Evolutionary conservation across 2,888 invertebrate genomes (phyloP), one percentile per base, ranked within the genome.

Genomic region (Agrenia bidenticulata): DNA sequence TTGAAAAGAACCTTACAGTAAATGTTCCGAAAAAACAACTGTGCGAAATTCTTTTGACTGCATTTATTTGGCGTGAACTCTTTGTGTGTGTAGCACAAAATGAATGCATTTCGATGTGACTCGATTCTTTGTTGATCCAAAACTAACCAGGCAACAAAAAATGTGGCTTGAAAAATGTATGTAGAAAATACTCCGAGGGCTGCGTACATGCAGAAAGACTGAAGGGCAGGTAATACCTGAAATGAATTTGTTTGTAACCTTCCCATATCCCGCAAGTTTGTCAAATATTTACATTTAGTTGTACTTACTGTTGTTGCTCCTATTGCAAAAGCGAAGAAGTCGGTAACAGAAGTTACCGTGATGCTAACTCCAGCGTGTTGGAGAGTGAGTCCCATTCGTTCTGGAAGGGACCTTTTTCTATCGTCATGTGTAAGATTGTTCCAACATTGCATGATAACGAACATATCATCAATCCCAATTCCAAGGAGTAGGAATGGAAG

Each of bases 301-400:
- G n/a, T n/a, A n/a, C 64, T 60, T 67, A 73, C 75, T 26, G 76
- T 74, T 23, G 73, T 69, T 53, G 66, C 73, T 9, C 76, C 76
- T 15, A 74, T 70, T 2, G 67, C 72, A 63, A 76, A 76, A n/a
- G 76, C 76, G 17, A 70, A 69, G 49, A 74, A 72, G 51, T 76
- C 76, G 0, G 76, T 76, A 9, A 91, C 83, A 0, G 91, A 90
- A 4, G 92, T 92, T 23, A 92, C 87, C 1, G 88, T 89, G 70
- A 92, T 90, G 0, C 91, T 90, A 0, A 90, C 88, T 1, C 92
- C 92, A 4, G 90, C 90, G 78, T 90, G 89, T 78, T 88, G 86
- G 60, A 91, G 78, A 83, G 88, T 87, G 45, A 85, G 78, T 0
- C 87, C 90, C 60, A 90, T 82, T 79, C 84, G 84, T 75, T 87